Evolutionary conservation across 2,113 vertebrate species (phyloP).

Genomic region (Coreoperca whiteheadi): DNA sequence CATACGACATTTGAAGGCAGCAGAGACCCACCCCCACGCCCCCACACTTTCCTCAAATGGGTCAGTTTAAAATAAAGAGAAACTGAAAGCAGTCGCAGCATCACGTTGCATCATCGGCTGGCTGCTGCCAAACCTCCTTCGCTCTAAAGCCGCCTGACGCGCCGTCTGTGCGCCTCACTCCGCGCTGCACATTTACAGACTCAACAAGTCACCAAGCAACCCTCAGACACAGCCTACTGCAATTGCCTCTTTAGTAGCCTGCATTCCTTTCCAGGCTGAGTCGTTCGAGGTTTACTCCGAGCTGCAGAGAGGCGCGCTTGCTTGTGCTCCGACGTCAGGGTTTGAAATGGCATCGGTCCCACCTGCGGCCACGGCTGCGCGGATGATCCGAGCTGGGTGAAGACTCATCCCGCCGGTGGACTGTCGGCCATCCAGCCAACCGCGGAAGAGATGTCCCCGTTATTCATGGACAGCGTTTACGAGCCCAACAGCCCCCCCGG

Average conservation of each 20-base stretch:
- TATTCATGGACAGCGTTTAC: slow-evolving; percentile 72
- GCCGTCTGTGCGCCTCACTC: fast-evolving
- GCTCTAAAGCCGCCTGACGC: background rate
- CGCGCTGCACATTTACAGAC: background rate
- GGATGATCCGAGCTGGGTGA: slow-evolving; percentile 1
- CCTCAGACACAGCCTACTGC: background rate
- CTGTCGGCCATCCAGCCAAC: background rate
- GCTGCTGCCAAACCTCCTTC: background rate
- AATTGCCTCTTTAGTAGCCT: background rate
- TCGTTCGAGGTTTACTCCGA: too few relatives aligned
- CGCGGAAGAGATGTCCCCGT: slow-evolving; percentile 68
- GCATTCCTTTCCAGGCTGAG: fast-evolving
- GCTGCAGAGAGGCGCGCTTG: background rate
- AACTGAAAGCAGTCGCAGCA: slow-evolving; percentile 77
- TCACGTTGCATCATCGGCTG: slow-evolving; percentile 44
- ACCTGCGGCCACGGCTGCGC: background rate
- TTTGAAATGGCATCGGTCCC: slow-evolving; percentile 4
- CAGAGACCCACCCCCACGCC: background rate
- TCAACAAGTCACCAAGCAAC: slow-evolving; percentile 31
- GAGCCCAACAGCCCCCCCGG: slow-evolving; percentile 50
- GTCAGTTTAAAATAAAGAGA: slow-evolving; percentile 83
- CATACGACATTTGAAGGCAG: slow-evolving; percentile 19
- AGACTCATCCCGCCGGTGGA: background rate
- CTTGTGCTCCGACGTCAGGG: background rate
- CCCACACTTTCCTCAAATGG: background rate